Evolutionary conservation across 2,888 invertebrate genomes (phyloP).

Genomic region (Frankliniella fusca): DNA sequence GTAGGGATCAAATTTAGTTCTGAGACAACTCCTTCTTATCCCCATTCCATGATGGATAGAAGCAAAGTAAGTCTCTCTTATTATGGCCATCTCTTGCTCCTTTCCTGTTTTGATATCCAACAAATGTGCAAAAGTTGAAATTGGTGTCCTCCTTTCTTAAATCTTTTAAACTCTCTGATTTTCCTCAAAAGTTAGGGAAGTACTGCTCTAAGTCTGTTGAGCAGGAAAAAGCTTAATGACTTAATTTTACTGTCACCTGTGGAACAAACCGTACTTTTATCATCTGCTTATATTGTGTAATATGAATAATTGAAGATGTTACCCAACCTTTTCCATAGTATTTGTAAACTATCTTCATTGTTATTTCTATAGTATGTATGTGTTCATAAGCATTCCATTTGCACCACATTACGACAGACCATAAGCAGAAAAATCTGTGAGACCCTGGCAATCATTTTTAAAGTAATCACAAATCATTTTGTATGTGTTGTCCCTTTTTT

Average conservation of each 20-base stretch:
- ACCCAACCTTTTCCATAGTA: background rate
- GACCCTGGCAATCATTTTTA: background rate
- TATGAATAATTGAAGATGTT: background rate
- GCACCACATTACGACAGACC: constrained; percentile 22
- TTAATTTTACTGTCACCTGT: too few relatives aligned
- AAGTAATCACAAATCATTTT: constrained; percentile 2
- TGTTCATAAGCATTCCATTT: constrained; percentile 8
- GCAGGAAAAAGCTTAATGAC: background rate
- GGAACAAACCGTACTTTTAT: too few relatives aligned
- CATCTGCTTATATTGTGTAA: too few relatives aligned
- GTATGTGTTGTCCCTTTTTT: background rate
- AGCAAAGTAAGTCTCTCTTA: background rate
- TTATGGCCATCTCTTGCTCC: background rate
- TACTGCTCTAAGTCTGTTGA: background rate
- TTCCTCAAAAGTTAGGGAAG: too few relatives aligned
- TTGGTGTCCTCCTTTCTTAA: too few relatives aligned
- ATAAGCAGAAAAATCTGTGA: background rate
- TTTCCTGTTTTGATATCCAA: constrained; percentile 10
- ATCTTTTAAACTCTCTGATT: too few relatives aligned
- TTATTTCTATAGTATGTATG: background rate
- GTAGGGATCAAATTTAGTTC: constrained; percentile 17
- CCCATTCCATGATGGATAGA: background rate
- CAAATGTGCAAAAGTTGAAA: too few relatives aligned
- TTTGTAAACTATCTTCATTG: background rate
- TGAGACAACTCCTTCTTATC: background rate